phyloP scores from a whole-genome alignment of 2,888 invertebrate genomes.

The Monochamus alternatus region DNA sequence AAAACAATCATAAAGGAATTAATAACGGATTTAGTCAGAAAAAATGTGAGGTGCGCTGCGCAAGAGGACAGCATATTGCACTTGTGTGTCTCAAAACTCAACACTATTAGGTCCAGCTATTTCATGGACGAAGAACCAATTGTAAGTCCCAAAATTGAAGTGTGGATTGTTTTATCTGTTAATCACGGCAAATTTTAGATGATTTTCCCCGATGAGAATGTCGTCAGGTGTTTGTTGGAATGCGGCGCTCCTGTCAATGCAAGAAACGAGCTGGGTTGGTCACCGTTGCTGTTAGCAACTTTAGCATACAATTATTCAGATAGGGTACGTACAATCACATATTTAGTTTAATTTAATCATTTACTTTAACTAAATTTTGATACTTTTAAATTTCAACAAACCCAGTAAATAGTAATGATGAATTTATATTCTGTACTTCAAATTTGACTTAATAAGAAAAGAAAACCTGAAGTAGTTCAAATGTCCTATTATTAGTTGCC shows the following conservation, averaged over 20 bases:
- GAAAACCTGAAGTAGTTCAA: no score
- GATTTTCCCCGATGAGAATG: slow-evolving; percentile 82
- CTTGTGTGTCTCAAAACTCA: slow-evolving; percentile 84
- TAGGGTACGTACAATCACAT: slow-evolving; percentile 69
- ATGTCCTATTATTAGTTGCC: no score
- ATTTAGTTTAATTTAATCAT: no score
- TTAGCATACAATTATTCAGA: slow-evolving; percentile 83
- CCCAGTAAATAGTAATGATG: no score
- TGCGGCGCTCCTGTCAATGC: slow-evolving; percentile 86
- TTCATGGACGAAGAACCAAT: slow-evolving; percentile 79
- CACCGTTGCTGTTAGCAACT: slow-evolving; percentile 87
- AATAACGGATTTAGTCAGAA: slow-evolving; percentile 75
- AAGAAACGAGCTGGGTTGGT: slow-evolving; percentile 83
- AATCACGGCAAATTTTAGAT: slow-evolving; percentile 69
- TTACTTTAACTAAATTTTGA: no score
- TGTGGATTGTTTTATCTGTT: background rate
- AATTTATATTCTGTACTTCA: no score
- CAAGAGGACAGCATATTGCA: slow-evolving; percentile 89
- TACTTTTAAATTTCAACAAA: no score
- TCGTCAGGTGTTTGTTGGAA: slow-evolving; percentile 81
- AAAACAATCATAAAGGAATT: slow-evolving; percentile 70
- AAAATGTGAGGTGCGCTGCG: slow-evolving; percentile 80
- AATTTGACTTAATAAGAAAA: no score
- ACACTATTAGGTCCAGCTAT: slow-evolving; percentile 85
- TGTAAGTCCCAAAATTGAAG: slow-evolving; percentile 59